Evolutionary conservation across 1,140 invertebrate species (phyloP), one percentile per base, ranked within the genome.

Genomic region (Atta cephalotes): DNA sequence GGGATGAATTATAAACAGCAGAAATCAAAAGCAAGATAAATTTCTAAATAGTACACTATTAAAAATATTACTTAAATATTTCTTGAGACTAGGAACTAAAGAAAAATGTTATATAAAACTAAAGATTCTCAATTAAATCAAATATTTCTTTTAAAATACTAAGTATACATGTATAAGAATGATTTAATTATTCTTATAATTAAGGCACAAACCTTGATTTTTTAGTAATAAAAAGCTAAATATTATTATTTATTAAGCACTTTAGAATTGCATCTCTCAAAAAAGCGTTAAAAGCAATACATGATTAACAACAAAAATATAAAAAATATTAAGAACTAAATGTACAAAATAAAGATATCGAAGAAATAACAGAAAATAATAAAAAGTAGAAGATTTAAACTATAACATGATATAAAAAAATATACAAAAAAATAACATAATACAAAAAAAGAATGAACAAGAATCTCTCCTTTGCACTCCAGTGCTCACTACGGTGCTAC

Each of bases 171-270:
- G 45, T 12, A 14, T 7, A 39, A 45, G 21, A 66, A 28, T 9
- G 35, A 12, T 35, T 74, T n/a, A n/a, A 62, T 35, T 16, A 39
- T 4, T 25, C n/a, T 7, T 49, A 65, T 21, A 84, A 51, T 45
- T 35, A 62, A n/a, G 51, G 4, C 18, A 12, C 9, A 84, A 74
- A 84, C 2, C 12, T 62, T n/a, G 31, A 82, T 51, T 63, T 62
- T 62, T 56, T 18, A n/a, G 14, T 31, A 16, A 25, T 25, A 39
- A 21, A 31, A 51, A 25, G 3, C 3, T 10, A 12, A 45, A 45
- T 45, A 45, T 45, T 45, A 45, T 45, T 45, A 10, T 12, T 45
- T 45, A 45, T 45, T 45, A 45, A 2, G 7, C 39, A 45, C 10
- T 45, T 45, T 10, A 45, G 9, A 10, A 45, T 10, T 45, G 39